A percentile compares a stretch with the other conserved stretches of the same genome.
Evolutionary conservation across 2,113 vertebrate species (phyloP).

Genomic region (Myotis lucifugus): DNA sequence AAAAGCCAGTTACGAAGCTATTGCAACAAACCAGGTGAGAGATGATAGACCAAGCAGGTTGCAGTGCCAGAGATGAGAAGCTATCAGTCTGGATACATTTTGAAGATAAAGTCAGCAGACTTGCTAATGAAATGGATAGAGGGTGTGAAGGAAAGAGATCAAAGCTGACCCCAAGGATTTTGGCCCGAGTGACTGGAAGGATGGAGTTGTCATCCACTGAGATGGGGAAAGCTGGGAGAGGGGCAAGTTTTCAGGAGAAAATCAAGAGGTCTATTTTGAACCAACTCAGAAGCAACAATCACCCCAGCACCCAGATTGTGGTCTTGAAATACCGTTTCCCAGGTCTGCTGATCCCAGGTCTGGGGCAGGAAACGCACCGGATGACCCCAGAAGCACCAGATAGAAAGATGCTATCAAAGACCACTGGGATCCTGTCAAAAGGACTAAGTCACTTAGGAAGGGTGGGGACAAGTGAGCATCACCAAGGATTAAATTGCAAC

Average conservation of each 20-base stretch:
- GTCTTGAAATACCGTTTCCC: neutral
- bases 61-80: neutral
- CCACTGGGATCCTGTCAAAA: neutral
- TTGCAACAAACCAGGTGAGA: neutral
- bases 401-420: neutral
- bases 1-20: slow-evolving; percentile 35
- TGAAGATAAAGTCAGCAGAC: neutral
- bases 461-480: neutral
- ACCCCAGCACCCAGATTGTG: neutral
- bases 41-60: neutral
- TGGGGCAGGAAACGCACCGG: neutral
- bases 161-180: neutral
- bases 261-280: neutral
- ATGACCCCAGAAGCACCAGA: neutral
- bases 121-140: neutral
- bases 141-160: neutral
- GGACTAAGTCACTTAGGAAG: neutral
- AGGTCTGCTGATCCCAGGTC: neutral
- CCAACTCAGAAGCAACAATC: neutral
- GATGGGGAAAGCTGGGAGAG: neutral
- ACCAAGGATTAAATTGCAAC: neutral
- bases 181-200: neutral
- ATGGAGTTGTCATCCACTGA: neutral
- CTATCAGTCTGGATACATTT: neutral
- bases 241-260: neutral